Conservation (phyloP, 2,113 vertebrate species). For the Equus quagga region DNA sequence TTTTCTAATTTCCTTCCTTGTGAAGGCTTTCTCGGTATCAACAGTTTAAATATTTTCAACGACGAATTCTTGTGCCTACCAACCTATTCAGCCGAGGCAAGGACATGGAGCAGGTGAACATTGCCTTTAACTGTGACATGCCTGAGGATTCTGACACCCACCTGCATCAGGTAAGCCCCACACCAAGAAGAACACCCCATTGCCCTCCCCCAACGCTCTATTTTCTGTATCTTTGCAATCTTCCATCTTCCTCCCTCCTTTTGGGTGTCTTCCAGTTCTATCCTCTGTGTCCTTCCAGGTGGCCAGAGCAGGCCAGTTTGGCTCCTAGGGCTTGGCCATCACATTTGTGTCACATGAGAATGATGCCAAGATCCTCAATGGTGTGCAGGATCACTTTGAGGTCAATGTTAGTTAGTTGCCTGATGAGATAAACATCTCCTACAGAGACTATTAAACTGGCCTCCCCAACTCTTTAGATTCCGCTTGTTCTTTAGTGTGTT, state of each 20-base stretch:
- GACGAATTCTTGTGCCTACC: conserved; percentile 91
- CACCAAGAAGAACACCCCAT: too few relatives aligned
- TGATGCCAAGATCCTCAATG: conserved; percentile 91
- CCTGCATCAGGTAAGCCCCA: conserved; percentile 87
- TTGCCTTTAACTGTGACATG: conserved; percentile 93
- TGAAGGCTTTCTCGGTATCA: conserved; percentile 90
- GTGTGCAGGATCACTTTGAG: conserved; percentile 89
- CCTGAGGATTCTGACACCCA: conserved; percentile 92
- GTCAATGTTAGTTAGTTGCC: conserved; percentile 92
- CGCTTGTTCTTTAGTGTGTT: neutral
- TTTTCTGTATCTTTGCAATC: neutral
- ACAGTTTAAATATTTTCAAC: conserved; percentile 92
- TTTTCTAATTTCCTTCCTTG: conserved; percentile 53
- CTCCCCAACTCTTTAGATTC: neutral
- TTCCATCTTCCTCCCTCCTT: neutral
- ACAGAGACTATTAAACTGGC: conserved; percentile 86
- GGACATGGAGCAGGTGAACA: conserved; percentile 93
- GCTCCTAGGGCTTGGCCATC: conserved; percentile 92
- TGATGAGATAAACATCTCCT: conserved; percentile 93
- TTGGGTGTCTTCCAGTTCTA: neutral
- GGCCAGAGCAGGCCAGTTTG: conserved; percentile 91
- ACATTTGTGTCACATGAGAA: conserved; percentile 91
- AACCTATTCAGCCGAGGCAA: conserved; percentile 91
- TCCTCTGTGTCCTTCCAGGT: conserved; percentile 82
- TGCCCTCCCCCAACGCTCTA: accelerated